A percentile compares a stretch with the other conserved stretches of the same genome.
These are phyloP conservation scores for Nineta flava DNA, from an alignment of 2,888 invertebrate genomes.

Conservation along the genomic window DNA sequence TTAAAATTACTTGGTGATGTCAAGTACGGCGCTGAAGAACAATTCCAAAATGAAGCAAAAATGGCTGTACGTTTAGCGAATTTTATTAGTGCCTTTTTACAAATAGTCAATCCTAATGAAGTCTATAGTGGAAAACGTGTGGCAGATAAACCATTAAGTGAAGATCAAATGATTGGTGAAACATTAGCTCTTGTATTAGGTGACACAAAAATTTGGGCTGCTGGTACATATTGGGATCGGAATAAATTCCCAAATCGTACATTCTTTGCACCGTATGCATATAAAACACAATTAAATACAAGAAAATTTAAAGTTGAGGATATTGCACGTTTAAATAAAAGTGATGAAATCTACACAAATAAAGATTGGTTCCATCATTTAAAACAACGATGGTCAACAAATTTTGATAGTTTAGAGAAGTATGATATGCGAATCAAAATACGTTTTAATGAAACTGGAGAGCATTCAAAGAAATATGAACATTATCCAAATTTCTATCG, in stretches of 20 bases:
- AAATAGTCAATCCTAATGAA: conserved; percentile 78
- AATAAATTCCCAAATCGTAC: conserved; percentile 90
- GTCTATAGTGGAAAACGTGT: conserved; percentile 81
- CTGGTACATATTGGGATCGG: conserved; percentile 79
- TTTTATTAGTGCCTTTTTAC: conserved; percentile 88
- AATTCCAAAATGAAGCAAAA: conserved; percentile 88
- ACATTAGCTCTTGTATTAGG: conserved; percentile 80
- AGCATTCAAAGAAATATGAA: conserved; percentile 66
- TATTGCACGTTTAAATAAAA: conserved; percentile 63
- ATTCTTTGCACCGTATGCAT: conserved; percentile 86
- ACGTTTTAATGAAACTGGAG: conserved; percentile 71
- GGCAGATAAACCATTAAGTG: conserved; percentile 74
- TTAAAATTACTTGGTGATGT: conserved; percentile 73
- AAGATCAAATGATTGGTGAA: conserved; percentile 95
- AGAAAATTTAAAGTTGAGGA: conserved; percentile 79
- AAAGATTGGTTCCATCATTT: conserved; percentile 73
- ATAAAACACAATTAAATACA: conserved; percentile 67
- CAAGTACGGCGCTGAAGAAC: conserved; percentile 70
- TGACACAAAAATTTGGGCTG: conserved; percentile 84
- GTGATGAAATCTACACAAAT: conserved; percentile 73
- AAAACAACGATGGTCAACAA: conserved; percentile 88
- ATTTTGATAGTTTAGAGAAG: conserved; percentile 79
- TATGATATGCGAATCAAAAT: conserved; percentile 84
- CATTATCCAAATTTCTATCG: conserved; percentile 75
- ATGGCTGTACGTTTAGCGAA: conserved; percentile 93